Evolutionary conservation across 2,113 vertebrate species (phyloP).

Genomic region (Siniperca knerii): DNA sequence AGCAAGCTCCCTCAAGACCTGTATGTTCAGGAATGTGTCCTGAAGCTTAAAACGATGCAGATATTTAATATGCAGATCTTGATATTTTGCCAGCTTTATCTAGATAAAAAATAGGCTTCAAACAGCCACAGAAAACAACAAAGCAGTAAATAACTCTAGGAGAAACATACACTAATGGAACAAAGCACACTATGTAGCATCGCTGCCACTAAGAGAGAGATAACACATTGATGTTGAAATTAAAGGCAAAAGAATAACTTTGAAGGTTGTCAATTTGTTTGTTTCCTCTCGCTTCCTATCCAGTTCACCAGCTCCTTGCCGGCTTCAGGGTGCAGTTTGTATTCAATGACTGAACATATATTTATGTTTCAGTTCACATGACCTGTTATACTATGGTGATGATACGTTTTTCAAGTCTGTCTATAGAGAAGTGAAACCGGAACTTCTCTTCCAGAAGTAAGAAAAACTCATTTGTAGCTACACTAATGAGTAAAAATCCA

Average conservation of each 20-base stretch:
- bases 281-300: background rate
- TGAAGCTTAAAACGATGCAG: conserved; percentile 4
- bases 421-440: no score
- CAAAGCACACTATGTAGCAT: conserved; percentile 17
- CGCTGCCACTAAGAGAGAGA: background rate
- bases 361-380: background rate
- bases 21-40: conserved; percentile 25
- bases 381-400: background rate
- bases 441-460: background rate
- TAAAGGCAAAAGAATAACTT: conserved; percentile 5
- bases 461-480: no score
- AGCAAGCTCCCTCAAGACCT: background rate
- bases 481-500: no score
- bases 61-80: conserved; percentile 24
- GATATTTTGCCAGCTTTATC: conserved; percentile 11
- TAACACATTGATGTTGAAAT: conserved; percentile 8
- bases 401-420: no score
- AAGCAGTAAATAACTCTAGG: background rate
- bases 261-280: conserved; percentile 19
- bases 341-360: no score
- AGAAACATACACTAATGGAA: conserved; percentile 16
- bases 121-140: conserved; percentile 20
- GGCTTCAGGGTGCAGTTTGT: background rate
- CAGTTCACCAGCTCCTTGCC: background rate
- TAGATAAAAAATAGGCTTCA: conserved; percentile 9